These are phyloP conservation scores for Sebastes taczanowskii DNA, from an alignment of 2,797 vertebrate genomes.

Conservation along the genomic window DNA sequence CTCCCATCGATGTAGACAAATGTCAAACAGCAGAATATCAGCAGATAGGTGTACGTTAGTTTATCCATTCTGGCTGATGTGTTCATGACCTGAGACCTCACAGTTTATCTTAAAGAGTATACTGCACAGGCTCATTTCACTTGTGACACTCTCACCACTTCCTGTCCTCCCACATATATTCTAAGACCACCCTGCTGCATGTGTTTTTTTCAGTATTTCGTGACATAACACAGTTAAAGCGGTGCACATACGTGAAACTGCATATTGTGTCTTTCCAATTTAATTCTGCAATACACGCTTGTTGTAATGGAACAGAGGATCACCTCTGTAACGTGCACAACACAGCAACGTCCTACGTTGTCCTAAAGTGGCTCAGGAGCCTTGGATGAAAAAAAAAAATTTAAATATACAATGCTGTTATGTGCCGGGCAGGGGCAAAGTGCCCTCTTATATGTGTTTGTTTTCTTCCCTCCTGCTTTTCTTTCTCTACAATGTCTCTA, in stretches of 20 bases:
- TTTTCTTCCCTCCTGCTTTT: too few species aligned
- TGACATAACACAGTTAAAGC: not conserved
- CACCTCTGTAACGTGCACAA: not conserved
- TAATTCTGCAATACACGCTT: not conserved
- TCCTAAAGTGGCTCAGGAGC: not conserved
- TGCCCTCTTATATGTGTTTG: too few species aligned
- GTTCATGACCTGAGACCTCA: not conserved
- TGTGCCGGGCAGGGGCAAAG: too few species aligned
- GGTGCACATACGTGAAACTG: not conserved
- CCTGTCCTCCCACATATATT: slow-evolving; percentile 42
- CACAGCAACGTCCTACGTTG: not conserved
- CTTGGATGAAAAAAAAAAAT: too few species aligned
- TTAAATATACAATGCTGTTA: too few species aligned
- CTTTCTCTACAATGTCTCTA: too few species aligned
- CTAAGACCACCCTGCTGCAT: not conserved
- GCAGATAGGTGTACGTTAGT: not conserved
- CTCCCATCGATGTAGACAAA: slow-evolving; percentile 14
- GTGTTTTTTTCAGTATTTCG: not conserved
- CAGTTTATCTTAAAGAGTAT: not conserved
- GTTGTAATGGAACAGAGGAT: not conserved
- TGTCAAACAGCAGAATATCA: slow-evolving; percentile 7
- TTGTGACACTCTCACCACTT: slow-evolving; percentile 39
- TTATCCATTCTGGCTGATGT: not conserved
- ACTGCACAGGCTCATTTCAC: not conserved
- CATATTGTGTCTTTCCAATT: not conserved